Conservation (phyloP, 2,888 invertebrate genomes). For the Psylliodes chrysocephalus region DNA sequence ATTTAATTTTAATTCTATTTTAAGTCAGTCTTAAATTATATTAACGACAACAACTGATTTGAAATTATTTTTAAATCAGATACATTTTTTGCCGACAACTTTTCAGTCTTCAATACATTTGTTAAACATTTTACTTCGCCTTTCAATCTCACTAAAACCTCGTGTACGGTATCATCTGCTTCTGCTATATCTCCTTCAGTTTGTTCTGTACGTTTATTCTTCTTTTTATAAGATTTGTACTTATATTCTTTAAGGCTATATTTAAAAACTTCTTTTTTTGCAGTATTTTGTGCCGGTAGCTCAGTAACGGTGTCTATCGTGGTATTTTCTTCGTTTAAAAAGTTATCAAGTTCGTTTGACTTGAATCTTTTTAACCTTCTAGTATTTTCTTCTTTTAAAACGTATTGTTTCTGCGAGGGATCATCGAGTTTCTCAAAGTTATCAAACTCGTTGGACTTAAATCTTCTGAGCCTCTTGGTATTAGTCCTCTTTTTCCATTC, state of each 20-base stretch:
- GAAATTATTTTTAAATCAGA: slow-evolving; percentile 45
- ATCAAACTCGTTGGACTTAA: slow-evolving; percentile 11
- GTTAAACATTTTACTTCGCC: slow-evolving; percentile 48
- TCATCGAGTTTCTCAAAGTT: neutral
- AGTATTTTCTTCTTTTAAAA: neutral
- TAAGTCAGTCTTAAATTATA: too few relatives aligned
- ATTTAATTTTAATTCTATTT: too few relatives aligned
- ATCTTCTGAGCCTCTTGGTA: slow-evolving; percentile 11
- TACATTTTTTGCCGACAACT: slow-evolving; percentile 46
- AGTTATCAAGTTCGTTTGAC: too few relatives aligned
- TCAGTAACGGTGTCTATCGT: too few relatives aligned
- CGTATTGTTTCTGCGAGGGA: too few relatives aligned
- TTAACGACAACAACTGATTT: slow-evolving; percentile 46
- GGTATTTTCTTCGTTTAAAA: too few relatives aligned
- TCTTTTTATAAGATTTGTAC: neutral
- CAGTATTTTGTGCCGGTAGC: too few relatives aligned
- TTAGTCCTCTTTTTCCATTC: slow-evolving; percentile 28
- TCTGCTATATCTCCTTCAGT: slow-evolving; percentile 14
- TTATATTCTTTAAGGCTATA: slow-evolving; percentile 1
- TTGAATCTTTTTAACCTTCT: neutral
- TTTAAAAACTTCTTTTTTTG: neutral
- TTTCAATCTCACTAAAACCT: slow-evolving; percentile 45
- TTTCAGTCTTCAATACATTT: slow-evolving; percentile 45
- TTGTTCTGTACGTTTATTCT: slow-evolving; percentile 2
- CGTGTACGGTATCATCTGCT: slow-evolving; percentile 31